Evolutionary conservation across 2,888 invertebrate genomes (phyloP), one percentile per base, ranked within the genome.

Genomic region (Teleogryllus oceanicus): DNA sequence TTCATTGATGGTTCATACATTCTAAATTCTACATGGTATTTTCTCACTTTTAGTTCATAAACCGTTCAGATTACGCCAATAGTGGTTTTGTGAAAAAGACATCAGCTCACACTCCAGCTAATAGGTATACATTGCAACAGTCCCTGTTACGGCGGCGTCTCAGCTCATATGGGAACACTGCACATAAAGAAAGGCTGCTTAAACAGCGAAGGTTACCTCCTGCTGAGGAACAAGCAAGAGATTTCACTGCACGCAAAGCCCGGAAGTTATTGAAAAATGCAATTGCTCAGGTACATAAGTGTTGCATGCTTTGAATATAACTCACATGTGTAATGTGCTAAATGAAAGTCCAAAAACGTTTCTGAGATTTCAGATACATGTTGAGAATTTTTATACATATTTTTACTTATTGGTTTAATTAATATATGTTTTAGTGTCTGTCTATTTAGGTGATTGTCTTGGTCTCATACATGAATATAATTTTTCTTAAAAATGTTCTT

Each of bases 71-170:
- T 20, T 90, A 88, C 84, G 87, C 88, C 78, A 89, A 89, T 76
- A 89, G 89, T 79, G 90, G 90, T 81, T 90, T 89, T 84, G 90
- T 89, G 77, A 90, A 90, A 84, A 90, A 90, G 85, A 89, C 89
- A 83, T 89, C 89, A 80, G 89, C 90, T 77, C 90, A 89, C 83
- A 89, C 89, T 50, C 89, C 90, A 84, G 86, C 89, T 83, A 88
- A 88, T 83, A 84, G 88, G 77, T 88, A 89, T 83, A 87, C 88
- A 83, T 87, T 89, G 83, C 88, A 89, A 84, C 87, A 89, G 80
- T 84, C 90, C 80, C 85, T 90, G 84, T 87, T 88, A 50, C 84
- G 89, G 84, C 89, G 87, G 85, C 87, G 78, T 85, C 50, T 80
- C 11, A 77, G 20, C 24, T 74, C 24, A 11, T 78, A n/a, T 24